phyloP scores from a whole-genome alignment of 2,888 invertebrate genomes.

The Lycaena phlaeas region DNA sequence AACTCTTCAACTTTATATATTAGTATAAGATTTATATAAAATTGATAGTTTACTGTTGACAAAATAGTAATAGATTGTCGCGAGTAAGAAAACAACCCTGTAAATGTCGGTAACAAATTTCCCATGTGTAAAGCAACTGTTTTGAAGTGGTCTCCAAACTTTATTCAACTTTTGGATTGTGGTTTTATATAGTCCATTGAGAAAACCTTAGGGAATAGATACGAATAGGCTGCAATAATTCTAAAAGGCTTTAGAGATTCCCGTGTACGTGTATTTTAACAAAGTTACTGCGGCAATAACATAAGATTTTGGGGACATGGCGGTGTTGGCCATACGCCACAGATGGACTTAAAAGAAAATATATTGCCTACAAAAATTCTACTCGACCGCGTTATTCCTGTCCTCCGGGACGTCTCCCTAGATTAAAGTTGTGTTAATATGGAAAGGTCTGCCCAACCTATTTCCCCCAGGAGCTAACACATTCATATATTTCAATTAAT shows the following conservation, averaged over 20 bases:
- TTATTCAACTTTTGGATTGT: constrained; percentile 7
- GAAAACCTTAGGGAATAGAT: not conserved
- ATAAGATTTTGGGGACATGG: not conserved
- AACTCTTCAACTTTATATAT: too few species aligned
- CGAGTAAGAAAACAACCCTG: not conserved
- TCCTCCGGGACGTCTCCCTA: constrained; percentile 9
- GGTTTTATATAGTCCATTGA: not conserved
- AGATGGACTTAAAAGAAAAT: constrained; percentile 49
- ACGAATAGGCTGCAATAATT: not conserved
- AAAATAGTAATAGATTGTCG: not conserved
- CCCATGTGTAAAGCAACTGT: constrained; percentile 4
- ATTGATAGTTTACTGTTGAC: not conserved
- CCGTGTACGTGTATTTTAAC: not conserved
- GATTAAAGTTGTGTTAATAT: constrained; percentile 26
- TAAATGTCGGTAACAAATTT: constrained; percentile 1
- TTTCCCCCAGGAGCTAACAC: constrained; percentile 5
- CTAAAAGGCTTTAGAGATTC: not conserved
- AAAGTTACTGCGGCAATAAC: not conserved
- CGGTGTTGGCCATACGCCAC: constrained; percentile 44
- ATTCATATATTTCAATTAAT: constrained; percentile 4
- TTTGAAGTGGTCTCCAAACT: constrained; percentile 4
- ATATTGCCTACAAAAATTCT: constrained; percentile 50
- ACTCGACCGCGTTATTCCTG: constrained; percentile 26
- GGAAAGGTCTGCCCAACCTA: constrained; percentile 6
- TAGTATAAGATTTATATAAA: not conserved